phyloP scores from a whole-genome alignment of 2,113 vertebrate genomes.

The Hucho hucho region DNA sequence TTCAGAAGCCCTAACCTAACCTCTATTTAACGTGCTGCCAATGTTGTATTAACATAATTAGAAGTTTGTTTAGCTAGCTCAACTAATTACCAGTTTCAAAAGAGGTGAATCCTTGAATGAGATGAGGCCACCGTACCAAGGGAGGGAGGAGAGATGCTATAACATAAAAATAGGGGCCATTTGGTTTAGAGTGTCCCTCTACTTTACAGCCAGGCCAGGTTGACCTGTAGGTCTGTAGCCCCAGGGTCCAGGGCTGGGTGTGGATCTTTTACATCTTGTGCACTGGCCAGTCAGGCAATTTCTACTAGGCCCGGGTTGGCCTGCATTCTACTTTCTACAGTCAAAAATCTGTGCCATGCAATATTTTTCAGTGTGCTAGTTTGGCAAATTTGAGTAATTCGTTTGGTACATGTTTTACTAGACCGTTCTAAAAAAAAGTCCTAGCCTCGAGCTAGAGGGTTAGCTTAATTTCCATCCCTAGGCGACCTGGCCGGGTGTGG shows the following conservation, averaged over 20 bases:
- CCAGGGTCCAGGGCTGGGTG: constrained; percentile 25
- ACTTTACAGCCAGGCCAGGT: constrained; percentile 40
- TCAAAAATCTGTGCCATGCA: too few species aligned
- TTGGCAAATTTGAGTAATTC: too few species aligned
- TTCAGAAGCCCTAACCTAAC: constrained; percentile 40
- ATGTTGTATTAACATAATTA: constrained; percentile 70
- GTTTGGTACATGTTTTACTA: too few species aligned
- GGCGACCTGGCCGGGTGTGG: constrained; percentile 50
- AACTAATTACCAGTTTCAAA: constrained; percentile 56
- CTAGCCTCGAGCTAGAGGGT: not conserved
- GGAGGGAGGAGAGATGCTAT: constrained; percentile 30
- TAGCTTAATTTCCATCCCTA: not conserved
- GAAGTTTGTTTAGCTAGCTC: constrained; percentile 69
- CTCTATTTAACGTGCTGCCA: constrained; percentile 38
- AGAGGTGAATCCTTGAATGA: constrained; percentile 34
- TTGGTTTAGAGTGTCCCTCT: constrained; percentile 54
- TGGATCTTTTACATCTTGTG: not conserved
- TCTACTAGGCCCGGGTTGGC: too few species aligned
- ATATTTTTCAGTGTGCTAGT: too few species aligned
- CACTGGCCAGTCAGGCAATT: too few species aligned
- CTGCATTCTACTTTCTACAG: too few species aligned
- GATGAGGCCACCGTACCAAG: constrained; percentile 1
- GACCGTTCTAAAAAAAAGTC: too few species aligned
- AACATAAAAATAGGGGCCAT: constrained; percentile 10
- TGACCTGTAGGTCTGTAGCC: constrained; percentile 48